Base-by-base conservation (phyloP, 2,113 vertebrate genomes). In the Atlantisia rogersi region DNA sequence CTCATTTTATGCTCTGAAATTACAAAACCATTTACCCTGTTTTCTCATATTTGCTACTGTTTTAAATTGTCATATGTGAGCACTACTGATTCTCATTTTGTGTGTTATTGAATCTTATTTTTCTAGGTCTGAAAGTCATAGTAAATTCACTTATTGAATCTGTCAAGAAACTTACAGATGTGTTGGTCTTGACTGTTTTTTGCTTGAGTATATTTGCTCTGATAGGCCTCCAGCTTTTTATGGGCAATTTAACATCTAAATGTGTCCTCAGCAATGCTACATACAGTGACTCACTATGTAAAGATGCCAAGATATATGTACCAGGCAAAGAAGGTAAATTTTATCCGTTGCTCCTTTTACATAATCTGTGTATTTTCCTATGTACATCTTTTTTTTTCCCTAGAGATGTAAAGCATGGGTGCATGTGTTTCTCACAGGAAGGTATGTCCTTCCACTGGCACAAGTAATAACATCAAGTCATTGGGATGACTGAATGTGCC, bases 171-270 rank as follows among this genome's bases (percentile, higher is more conserved):
- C 98, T 99, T 10, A 97, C 98, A 0, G 99, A 99, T 21, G 99
- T 99, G 90, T 98, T 99, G 98, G 98, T 99, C 96, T 98, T 99
- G 84, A 99, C 99, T 2, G 95, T 99, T 69, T 99, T 99, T 98
- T 99, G 98, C 89, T 97, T 99, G 92, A 99, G 99, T 65, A 98
- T 99, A 87, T 99, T 99, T 79, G 99, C 99, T 20, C 97, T 99
- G 32, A 98, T 99, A 88, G 99, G 99, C 86, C 98, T 99, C 80
- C 99, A 99, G 97, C 99, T 99, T 86, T 99, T 99, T 96, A 99
- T 99, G 98, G 99, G 99, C 12, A 99, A 99, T 97, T 98, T 99
- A 84, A 98, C 96, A 75, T 98, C 98, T 95, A 99, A 99, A 69
- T 99, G 99, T 42, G 95, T 99, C 70, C 98, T 98, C 75, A 63